Evolutionary conservation across 2,113 vertebrate genomes (phyloP).

Genomic region (Pseudois nayaur): DNA sequence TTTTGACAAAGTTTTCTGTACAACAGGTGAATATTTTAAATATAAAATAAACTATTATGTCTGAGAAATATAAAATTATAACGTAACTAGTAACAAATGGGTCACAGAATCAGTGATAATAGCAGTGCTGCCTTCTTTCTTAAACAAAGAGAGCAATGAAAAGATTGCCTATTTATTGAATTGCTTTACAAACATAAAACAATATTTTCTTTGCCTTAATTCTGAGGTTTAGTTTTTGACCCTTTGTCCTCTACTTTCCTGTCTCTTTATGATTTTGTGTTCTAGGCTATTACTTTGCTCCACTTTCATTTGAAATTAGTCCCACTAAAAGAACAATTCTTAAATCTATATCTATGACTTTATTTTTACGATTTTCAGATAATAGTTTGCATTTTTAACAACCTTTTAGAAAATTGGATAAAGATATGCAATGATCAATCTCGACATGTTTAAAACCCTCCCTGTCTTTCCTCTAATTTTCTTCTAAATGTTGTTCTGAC

Average conservation of each 20-base stretch:
- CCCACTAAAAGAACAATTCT: not conserved
- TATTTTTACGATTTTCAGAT: not conserved
- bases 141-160: not conserved
- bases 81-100: not conserved
- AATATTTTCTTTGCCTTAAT: not conserved
- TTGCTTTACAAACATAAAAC: not conserved
- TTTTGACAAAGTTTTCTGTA: not conserved
- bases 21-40: not conserved
- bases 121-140: not conserved
- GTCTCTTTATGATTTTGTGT: not conserved
- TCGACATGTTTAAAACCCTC: not conserved
- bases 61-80: not conserved
- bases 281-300: not conserved
- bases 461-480: not conserved
- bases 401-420: not conserved
- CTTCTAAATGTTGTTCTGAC: not conserved
- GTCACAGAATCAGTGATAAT: not conserved
- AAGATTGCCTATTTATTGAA: not conserved
- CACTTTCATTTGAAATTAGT: not conserved
- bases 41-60: not conserved
- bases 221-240: not conserved
- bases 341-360: not conserved
- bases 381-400: not conserved
- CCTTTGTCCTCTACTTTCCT: rapidly evolving
- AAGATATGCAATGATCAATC: not conserved